Conservation (phyloP, 37 sponge, comb jelly and placozoan species). For the Bolinopsis microptera region DNA sequence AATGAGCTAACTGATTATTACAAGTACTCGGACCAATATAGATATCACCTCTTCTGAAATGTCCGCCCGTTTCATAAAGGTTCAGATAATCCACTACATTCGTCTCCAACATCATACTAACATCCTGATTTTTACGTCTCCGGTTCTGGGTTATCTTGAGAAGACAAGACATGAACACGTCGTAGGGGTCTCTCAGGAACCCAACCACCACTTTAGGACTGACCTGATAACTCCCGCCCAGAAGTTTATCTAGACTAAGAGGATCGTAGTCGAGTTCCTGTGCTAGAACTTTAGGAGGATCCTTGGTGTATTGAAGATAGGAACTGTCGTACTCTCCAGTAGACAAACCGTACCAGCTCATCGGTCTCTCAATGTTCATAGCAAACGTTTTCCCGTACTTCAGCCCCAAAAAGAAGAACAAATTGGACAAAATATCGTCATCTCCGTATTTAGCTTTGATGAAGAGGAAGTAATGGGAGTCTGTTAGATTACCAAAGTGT, state of each 20-base stretch:
- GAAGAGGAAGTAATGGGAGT: constrained; percentile 18
- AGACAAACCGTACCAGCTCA: constrained; percentile 26
- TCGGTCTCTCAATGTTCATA: constrained; percentile 11
- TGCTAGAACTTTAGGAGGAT: background rate
- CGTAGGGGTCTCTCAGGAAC: constrained; percentile 33
- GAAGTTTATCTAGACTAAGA: background rate
- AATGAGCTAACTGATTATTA: background rate
- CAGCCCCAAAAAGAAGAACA: constrained; percentile 21
- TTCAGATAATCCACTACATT: constrained; percentile 25
- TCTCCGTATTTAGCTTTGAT: constrained; percentile 5
- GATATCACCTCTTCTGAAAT: background rate
- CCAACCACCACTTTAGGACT: constrained; percentile 31
- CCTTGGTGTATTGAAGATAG: background rate
- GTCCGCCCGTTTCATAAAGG: background rate
- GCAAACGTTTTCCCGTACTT: constrained; percentile 27
- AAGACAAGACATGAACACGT: constrained; percentile 29
- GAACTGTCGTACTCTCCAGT: background rate
- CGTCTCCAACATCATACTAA: constrained; percentile 7
- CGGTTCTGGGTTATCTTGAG: background rate
- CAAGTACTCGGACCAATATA: background rate
- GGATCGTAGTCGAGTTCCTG: constrained; percentile 21
- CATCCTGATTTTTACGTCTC: background rate
- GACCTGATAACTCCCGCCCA: background rate
- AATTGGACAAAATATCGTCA: constrained; percentile 6
- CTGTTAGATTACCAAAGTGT: constrained; percentile 40